Evolutionary conservation across 2,113 vertebrate species (phyloP).

Genomic region (Pachypanchax playfairii): DNA sequence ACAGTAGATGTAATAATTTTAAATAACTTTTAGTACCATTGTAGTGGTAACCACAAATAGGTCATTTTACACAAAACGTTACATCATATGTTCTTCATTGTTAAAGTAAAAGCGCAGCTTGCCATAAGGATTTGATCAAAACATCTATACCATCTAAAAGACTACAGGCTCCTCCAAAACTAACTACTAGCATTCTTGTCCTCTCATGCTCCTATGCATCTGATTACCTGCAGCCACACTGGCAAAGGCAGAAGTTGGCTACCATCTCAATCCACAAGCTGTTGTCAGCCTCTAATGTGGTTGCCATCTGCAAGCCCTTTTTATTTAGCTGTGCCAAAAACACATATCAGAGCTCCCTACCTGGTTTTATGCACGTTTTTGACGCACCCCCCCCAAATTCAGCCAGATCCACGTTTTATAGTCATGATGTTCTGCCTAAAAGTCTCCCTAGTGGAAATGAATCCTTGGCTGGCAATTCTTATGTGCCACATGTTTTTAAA

Average conservation of each 20-base stretch:
- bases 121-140: slow-evolving; percentile 60
- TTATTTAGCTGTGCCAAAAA: slow-evolving; percentile 35
- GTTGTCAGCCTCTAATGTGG: slow-evolving; percentile 52
- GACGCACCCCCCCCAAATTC: slow-evolving; percentile 30
- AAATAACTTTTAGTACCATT: neutral
- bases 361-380: slow-evolving; percentile 52
- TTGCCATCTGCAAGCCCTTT: slow-evolving; percentile 43
- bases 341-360: slow-evolving; percentile 33
- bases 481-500: slow-evolving; percentile 48
- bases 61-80: neutral
- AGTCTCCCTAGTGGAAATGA: slow-evolving; percentile 33
- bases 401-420: slow-evolving; percentile 37
- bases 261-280: slow-evolving; percentile 32
- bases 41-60: neutral
- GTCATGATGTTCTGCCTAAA: slow-evolving; percentile 9
- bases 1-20: slow-evolving; percentile 6
- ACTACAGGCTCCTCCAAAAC: slow-evolving; percentile 47
- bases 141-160: slow-evolving; percentile 54
- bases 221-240: slow-evolving; percentile 42
- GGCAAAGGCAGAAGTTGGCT: slow-evolving; percentile 35
- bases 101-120: neutral
- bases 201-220: slow-evolving; percentile 30
- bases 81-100: neutral
- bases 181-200: slow-evolving; percentile 30
- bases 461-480: slow-evolving; percentile 36